These are phyloP conservation scores for Ceratosolen fusciceps DNA, from an alignment of 1,140 invertebrate genomes.

Conservation along the genomic window DNA sequence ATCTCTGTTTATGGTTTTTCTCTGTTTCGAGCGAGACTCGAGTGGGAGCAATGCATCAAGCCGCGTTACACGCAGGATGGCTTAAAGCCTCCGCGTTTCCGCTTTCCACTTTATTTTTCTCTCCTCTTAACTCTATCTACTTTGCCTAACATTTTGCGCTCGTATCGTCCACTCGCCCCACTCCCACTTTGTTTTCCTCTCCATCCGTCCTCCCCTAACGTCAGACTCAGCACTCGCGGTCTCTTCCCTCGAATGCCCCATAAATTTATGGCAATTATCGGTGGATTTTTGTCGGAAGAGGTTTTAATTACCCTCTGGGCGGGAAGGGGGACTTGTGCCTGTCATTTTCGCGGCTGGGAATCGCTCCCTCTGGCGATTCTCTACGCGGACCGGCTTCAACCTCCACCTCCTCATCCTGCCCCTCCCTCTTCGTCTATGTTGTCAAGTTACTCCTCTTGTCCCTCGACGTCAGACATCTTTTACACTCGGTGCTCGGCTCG, in stretches of 20 bases:
- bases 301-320: slow-evolving; percentile 47
- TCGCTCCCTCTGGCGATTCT: slow-evolving; percentile 25
- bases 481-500: neutral
- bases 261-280: slow-evolving; percentile 44
- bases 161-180: neutral
- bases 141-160: slow-evolving; percentile 5
- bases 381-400: neutral
- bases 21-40: neutral
- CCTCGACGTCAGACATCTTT: neutral
- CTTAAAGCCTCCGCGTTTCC: slow-evolving; percentile 31
- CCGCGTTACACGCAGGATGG: neutral
- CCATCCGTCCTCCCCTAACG: neutral
- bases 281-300: slow-evolving; percentile 43
- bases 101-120: slow-evolving; percentile 14
- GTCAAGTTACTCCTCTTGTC: too few relatives aligned
- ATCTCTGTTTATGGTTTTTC: neutral
- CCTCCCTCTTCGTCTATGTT: neutral
- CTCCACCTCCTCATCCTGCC: too few relatives aligned
- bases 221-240: neutral
- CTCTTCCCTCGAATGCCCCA: slow-evolving; percentile 9
- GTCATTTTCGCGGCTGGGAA: slow-evolving; percentile 42
- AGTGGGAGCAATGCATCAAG: slow-evolving; percentile 41
- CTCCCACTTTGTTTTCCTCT: neutral
- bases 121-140: neutral
- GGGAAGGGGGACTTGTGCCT: slow-evolving; percentile 36